Percentiles rank a stretch among this genome's conserved stretches.
Evolutionary conservation across 2,113 vertebrate genomes (phyloP).

Genomic region (Pangasianodon gigas): DNA sequence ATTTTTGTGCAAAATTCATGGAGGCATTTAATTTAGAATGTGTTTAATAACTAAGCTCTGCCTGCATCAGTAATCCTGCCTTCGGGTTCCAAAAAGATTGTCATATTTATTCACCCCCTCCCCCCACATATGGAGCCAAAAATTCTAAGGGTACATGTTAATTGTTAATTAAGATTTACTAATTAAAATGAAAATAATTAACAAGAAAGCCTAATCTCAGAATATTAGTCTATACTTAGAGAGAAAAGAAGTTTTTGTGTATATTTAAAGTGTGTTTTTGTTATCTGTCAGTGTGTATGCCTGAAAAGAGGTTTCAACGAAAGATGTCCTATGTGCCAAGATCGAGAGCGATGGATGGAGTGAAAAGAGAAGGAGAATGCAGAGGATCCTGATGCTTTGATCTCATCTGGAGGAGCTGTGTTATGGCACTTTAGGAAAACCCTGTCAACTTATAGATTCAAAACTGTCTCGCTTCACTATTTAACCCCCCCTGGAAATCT

Average conservation of each 20-base stretch:
- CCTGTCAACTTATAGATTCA: slow-evolving; percentile 70
- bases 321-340: slow-evolving; percentile 69
- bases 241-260: slow-evolving; percentile 83
- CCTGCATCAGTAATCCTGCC: slow-evolving; percentile 99
- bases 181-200: slow-evolving; percentile 99
- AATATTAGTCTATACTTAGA: slow-evolving; percentile 85
- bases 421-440: slow-evolving; percentile 75
- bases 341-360: background rate
- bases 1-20: slow-evolving; percentile 99
- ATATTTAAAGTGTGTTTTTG: slow-evolving; percentile 71
- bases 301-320: slow-evolving; percentile 71
- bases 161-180: slow-evolving; percentile 99
- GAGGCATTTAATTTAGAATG: slow-evolving; percentile 99
- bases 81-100: slow-evolving; percentile 97
- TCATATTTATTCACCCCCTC: slow-evolving; percentile 94
- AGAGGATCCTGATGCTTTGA: slow-evolving; percentile 73
- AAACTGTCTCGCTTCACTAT: slow-evolving; percentile 71
- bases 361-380: slow-evolving; percentile 3
- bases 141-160: slow-evolving; percentile 96
- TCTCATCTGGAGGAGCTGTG: slow-evolving; percentile 76
- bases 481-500: slow-evolving; percentile 66
- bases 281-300: slow-evolving; percentile 74
- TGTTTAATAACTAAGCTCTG: slow-evolving; percentile 97
- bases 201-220: slow-evolving; percentile 90
- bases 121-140: slow-evolving; percentile 79